These are phyloP conservation scores for Kryphioiulus occultus DNA, from an alignment of 2,888 invertebrate genomes.

Conservation along the genomic window DNA sequence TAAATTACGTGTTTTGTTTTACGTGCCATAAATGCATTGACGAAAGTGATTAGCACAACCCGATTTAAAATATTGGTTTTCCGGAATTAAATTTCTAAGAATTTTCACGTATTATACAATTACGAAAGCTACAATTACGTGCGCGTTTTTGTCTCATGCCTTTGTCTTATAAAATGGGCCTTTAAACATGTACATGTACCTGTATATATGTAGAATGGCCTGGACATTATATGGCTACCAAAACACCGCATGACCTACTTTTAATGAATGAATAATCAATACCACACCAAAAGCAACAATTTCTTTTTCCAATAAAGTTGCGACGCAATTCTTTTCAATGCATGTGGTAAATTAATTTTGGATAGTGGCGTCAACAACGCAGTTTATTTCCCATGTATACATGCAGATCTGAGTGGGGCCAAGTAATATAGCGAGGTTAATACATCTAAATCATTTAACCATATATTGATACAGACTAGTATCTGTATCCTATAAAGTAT, in stretches of 20 bases:
- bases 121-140: not conserved
- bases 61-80: slow-evolving; percentile 4
- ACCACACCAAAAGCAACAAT: not conserved
- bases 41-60: not conserved
- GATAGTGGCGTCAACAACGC: not conserved
- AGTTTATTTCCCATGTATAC: not conserved
- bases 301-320: not conserved
- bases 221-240: not conserved
- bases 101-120: too few relatives aligned
- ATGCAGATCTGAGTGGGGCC: not conserved
- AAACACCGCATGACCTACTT: slow-evolving; percentile 8
- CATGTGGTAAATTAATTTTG: not conserved
- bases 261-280: slow-evolving; percentile 31
- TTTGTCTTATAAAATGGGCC: not conserved
- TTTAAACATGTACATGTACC: not conserved
- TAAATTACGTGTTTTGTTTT: not conserved
- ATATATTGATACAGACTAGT: not conserved
- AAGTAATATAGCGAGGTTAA: not conserved
- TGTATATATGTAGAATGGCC: not conserved
- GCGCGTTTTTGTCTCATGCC: not conserved
- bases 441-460: not conserved
- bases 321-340: not conserved
- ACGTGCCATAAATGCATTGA: not conserved
- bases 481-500: not conserved
- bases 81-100: not conserved